These are phyloP conservation scores for Egretta garzetta DNA, from an alignment of 2,113 vertebrate genomes.

Conservation along the genomic window DNA sequence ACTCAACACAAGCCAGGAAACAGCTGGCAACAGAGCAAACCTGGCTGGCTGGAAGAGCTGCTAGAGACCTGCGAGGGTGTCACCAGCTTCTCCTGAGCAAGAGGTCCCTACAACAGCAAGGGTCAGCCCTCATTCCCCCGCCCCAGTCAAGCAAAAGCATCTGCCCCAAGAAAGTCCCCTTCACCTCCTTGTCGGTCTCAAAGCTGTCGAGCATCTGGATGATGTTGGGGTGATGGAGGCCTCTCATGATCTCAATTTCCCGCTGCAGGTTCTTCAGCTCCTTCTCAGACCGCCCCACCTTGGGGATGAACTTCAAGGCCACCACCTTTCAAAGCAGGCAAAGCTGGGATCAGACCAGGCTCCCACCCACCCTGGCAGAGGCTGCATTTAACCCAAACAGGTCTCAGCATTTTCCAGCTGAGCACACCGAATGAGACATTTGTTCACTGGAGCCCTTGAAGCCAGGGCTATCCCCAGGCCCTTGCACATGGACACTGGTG, in stretches of 20 bases:
- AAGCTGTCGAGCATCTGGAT: constrained; percentile 94
- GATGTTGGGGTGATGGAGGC: constrained; percentile 91
- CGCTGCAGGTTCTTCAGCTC: constrained; percentile 87
- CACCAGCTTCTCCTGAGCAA: neutral
- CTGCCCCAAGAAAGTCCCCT: neutral
- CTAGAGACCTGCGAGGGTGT: neutral
- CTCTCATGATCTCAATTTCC: constrained; percentile 95
- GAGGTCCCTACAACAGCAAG: neutral
- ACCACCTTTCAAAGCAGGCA: constrained; percentile 81
- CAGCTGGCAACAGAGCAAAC: neutral
- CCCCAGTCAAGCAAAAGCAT: neutral
- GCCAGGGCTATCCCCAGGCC: neutral
- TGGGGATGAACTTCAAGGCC: constrained; percentile 96
- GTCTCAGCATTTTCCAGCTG: neutral
- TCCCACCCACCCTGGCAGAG: neutral
- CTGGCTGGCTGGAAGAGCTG: neutral
- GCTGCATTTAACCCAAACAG: neutral
- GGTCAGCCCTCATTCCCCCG: neutral
- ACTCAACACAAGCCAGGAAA: neutral
- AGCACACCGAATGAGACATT: fast-evolving
- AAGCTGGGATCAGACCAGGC: neutral
- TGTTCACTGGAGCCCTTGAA: neutral
- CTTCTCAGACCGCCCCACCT: constrained; percentile 89
- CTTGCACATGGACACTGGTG: neutral
- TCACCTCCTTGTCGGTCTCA: constrained; percentile 91